Base-by-base conservation (phyloP, 2,113 vertebrate genomes). In the Blennius ocellaris region DNA sequence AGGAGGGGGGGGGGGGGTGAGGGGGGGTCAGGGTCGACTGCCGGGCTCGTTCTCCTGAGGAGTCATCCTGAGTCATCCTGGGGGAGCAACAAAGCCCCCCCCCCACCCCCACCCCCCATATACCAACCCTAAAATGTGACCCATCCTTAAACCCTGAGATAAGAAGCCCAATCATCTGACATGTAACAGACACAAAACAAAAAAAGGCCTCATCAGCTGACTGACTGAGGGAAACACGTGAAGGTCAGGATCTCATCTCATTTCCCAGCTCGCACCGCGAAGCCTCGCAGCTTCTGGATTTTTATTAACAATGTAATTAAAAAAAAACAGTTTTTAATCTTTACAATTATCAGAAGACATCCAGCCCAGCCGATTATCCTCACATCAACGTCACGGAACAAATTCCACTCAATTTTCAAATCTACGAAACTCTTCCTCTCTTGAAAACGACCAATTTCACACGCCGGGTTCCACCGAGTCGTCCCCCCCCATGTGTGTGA, bases 11-110 rank as follows among this genome's bases (percentile, higher is more conserved):
- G n/a, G n/a, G n/a, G n/a, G n/a, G n/a, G n/a, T n/a, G n/a, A n/a
- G 1, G 7, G 76, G 63, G 83, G 87, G 87, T 89, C 85, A 81
- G 56, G 55, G 30, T 62, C 51, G 74, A 85, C 87, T 75, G 80
- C 59, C 40, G 79, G 87, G 76, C 78, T 83, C 68, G 11, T 82
- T 90, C 83, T 77, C 73, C 73, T 8, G 66, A 60, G 63, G 44
- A 85, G 78, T 87, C 92, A 86, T 83, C 73, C 62, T 91, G 86
- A 91, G 75, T 93, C 92, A 88, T 56, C 39, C 67, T 21, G 62
- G 82, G 65, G 62, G 16, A 14, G 17, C 70, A 78, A 64, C 73
- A 64, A 4, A 30, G 21, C 21, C 21, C 2, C 21, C 21, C 21
- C 21, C 21, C 21, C 21, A 30, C 21, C 21, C 21, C 45, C 54